These are phyloP conservation scores for human DNA, from an alignment of 2,113 vertebrate genomes.

Conservation along the genomic window DNA sequence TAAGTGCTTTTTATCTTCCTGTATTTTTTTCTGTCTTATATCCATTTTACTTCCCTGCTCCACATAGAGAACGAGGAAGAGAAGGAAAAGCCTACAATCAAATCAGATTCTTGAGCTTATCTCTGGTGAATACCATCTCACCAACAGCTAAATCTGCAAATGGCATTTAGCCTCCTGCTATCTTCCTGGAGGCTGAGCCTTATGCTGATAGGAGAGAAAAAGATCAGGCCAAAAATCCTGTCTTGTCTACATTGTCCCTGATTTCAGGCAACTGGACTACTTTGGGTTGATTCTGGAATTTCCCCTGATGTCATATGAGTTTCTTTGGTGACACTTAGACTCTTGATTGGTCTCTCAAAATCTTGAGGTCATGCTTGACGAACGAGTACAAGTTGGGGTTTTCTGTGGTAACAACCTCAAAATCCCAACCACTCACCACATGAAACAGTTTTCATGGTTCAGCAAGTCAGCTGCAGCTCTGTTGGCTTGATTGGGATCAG, in stretches of 20 bases:
- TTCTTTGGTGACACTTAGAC: neutral
- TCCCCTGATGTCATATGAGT: slow-evolving; percentile 14
- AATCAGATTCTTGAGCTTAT: neutral
- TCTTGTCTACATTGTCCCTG: neutral
- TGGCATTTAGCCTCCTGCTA: neutral
- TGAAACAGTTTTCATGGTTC: neutral
- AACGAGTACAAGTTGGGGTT: neutral
- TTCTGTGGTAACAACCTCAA: slow-evolving; percentile 32
- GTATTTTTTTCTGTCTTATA: neutral
- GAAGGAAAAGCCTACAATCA: neutral
- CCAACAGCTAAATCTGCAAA: neutral
- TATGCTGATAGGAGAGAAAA: neutral
- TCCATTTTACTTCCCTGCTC: neutral
- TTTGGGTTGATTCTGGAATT: slow-evolving; percentile 31
- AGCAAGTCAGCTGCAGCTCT: neutral
- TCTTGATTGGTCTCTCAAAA: slow-evolving; percentile 32
- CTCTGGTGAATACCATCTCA: neutral
- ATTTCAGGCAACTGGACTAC: neutral
- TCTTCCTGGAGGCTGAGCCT: neutral
- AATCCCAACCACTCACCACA: neutral
- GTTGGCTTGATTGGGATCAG: neutral
- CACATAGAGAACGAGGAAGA: neutral
- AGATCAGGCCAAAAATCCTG: neutral
- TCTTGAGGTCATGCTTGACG: neutral
- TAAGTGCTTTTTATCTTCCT: neutral